Conservation (phyloP, 1,140 invertebrate genomes). For the Halyomorpha halys region DNA sequence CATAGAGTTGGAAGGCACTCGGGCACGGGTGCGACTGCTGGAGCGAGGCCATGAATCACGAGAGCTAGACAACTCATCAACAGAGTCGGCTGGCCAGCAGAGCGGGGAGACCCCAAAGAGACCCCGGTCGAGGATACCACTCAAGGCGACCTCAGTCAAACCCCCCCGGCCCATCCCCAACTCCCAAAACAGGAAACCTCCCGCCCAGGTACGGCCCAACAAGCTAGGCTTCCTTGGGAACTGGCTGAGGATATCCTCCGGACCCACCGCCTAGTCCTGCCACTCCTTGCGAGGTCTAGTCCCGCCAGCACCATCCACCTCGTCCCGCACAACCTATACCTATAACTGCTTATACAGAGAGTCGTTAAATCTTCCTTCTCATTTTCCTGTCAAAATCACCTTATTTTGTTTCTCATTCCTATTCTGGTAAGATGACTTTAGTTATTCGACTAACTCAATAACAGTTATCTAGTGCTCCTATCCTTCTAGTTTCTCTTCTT, state of each 20-base stretch:
- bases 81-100: not conserved
- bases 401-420: too few species aligned
- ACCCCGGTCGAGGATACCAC: conserved; percentile 15
- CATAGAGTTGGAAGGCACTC: conserved; percentile 69
- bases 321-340: not conserved
- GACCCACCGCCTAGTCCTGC: not conserved
- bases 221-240: conserved; percentile 10
- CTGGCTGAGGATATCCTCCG: conserved; percentile 11
- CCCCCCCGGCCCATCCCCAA: not conserved
- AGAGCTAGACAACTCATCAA: not conserved
- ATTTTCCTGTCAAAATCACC: too few species aligned
- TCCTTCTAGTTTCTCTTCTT: too few species aligned
- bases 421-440: too few species aligned
- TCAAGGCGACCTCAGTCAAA: conserved; percentile 3
- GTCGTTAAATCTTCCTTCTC: too few species aligned
- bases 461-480: too few species aligned
- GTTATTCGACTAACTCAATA: too few species aligned
- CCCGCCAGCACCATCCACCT: not conserved
- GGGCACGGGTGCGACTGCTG: conserved; percentile 57
- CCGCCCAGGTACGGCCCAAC: conserved; percentile 12
- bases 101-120: not conserved
- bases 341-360: too few species aligned
- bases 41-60: conserved; percentile 37
- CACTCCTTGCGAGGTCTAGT: not conserved
- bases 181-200: not conserved